A percentile compares a stretch with the other conserved stretches of the same genome.
phyloP scores from a whole-genome alignment of 2,888 invertebrate genomes.

The Rhogogaster chlorosoma region DNA sequence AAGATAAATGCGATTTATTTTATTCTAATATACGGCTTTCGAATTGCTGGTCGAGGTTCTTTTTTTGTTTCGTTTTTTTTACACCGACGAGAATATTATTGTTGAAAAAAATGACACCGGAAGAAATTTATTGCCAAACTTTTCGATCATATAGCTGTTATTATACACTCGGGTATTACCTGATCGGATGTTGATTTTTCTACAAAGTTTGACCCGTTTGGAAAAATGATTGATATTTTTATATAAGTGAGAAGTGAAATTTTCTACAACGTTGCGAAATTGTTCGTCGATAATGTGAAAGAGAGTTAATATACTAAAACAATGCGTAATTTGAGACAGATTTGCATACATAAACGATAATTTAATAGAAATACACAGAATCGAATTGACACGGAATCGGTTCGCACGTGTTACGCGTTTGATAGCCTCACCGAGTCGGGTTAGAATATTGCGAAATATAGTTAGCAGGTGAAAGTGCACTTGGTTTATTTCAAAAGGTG shows the following conservation, averaged over 20 bases:
- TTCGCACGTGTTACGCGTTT: background rate
- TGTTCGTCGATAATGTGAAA: too few relatives aligned
- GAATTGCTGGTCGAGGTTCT: background rate
- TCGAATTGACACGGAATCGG: background rate
- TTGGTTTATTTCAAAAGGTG: conserved; percentile 69
- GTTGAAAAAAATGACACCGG: background rate
- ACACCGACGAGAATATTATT: background rate
- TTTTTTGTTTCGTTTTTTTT: background rate
- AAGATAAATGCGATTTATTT: background rate
- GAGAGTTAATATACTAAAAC: too few relatives aligned
- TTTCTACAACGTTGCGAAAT: background rate
- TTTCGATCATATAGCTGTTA: too few relatives aligned
- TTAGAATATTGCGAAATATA: conserved; percentile 64
- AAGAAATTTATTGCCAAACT: too few relatives aligned
- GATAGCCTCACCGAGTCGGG: background rate
- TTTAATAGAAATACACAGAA: background rate
- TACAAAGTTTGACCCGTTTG: background rate
- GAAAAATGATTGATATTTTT: background rate
- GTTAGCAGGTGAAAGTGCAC: conserved; percentile 70
- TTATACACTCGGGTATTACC: too few relatives aligned
- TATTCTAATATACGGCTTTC: background rate
- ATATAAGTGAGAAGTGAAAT: background rate
- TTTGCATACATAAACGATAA: background rate
- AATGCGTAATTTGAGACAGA: background rate
- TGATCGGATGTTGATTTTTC: too few relatives aligned